Percentiles rank a stretch among this genome's conserved stretches.
Evolutionary conservation across 1,140 invertebrate species (phyloP).

Genomic region (Danaus melanippus): DNA sequence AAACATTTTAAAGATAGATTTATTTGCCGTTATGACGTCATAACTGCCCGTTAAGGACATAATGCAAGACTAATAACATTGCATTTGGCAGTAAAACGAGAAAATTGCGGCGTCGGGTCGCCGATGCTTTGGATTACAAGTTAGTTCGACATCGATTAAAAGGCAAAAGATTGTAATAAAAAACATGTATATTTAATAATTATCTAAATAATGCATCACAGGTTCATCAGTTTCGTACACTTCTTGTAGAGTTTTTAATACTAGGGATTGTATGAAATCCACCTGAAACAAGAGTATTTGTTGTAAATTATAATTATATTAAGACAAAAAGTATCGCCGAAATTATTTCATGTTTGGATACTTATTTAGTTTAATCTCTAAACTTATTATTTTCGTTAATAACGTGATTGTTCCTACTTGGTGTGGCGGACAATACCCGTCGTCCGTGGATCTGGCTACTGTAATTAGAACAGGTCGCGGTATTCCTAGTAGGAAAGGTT

Average conservation of each 20-base stretch:
- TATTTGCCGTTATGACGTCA: constrained; percentile 1
- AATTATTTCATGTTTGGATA: too few species aligned
- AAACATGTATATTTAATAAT: constrained; percentile 13
- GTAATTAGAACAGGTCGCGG: constrained; percentile 83
- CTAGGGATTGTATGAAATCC: constrained; percentile 44
- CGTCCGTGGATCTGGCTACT: constrained; percentile 85
- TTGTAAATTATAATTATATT: too few species aligned
- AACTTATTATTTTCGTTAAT: constrained; percentile 1
- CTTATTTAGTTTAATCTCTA: too few species aligned
- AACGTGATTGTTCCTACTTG: constrained; percentile 29
- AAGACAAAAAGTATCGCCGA: too few species aligned
- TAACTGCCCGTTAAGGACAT: constrained; percentile 31
- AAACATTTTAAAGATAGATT: too few species aligned
- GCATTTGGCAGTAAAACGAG: constrained; percentile 38
- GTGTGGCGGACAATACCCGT: constrained; percentile 86
- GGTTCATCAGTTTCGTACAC: constrained; percentile 47
- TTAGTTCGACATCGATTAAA: neutral
- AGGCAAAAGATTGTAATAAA: constrained; percentile 1
- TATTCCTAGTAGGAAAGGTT: constrained; percentile 75
- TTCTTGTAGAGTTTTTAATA: constrained; percentile 45
- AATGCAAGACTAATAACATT: constrained; percentile 33
- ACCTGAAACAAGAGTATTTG: constrained; percentile 39
- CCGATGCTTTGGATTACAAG: constrained; percentile 1
- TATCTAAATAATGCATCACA: constrained; percentile 40
- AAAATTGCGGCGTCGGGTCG: constrained; percentile 6